Base-by-base conservation (phyloP, 2,888 invertebrate species). In the Pimpla rufipes region DNA sequence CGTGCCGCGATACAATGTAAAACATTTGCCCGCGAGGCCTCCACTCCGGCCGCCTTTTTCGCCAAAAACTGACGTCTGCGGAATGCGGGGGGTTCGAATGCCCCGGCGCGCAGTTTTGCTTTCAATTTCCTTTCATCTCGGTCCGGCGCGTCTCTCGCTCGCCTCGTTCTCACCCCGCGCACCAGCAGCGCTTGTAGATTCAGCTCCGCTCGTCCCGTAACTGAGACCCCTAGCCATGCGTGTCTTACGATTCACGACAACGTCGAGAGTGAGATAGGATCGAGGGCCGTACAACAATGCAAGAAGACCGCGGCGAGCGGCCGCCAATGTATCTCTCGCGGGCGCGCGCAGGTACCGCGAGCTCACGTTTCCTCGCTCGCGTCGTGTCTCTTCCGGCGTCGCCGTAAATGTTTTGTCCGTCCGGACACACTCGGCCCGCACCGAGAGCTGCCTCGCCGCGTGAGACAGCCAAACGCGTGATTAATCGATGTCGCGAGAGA, bases 241-340 rank as follows among this genome's bases (percentile, higher is more conserved):
- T 89, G 91, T 91, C 90, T 90, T 91, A 91, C 91, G 91, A 91
- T 91, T 91, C 91, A 91, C 90, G 90, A 90, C 90, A 91, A 90
- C 90, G 90, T 92, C 91, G 90, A 87, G 88, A 71, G 68, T 29
- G 80, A 89, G 92, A 92, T 92, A 92, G 90, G 88, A 92, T 92
- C 91, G 88, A 83, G 88, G 81, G 85, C 21, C 77, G 42, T 80
- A 77, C 83, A 87, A 90, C 86, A 88, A 86, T 83, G 90, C 90
- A 89, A 92, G 90, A 91, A 76, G 79, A 68, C 80, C 68, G 73
- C 29, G 29, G 3, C 29, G n/a, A n/a, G n/a, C n/a, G n/a, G 29
- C 29, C 3, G 73, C 79, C 83, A 76, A 83, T 83, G 80, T 76
- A 83, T 80, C 83, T 80, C 29, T 29, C 29, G 29, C 80, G 21